Evolutionary conservation across 2,888 invertebrate species (phyloP).

Genomic region (Tinea semifulvella): DNA sequence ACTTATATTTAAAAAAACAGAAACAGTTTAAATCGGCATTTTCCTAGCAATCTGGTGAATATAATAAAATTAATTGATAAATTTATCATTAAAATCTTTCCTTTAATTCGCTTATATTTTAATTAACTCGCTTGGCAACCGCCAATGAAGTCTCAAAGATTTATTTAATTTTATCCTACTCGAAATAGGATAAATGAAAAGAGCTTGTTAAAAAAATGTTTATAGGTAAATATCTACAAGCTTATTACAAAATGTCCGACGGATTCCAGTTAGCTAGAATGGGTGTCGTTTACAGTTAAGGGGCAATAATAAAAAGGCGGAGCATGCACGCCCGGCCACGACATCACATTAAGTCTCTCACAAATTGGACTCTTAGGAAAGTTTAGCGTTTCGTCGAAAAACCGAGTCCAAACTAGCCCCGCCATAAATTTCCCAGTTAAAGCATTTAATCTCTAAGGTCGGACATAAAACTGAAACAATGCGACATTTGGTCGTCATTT

Average conservation of each 20-base stretch:
- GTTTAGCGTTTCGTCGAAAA: conserved; percentile 57
- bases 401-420: conserved; percentile 44
- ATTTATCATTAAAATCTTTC: too few species aligned
- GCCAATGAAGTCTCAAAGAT: too few species aligned
- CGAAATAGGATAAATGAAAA: too few species aligned
- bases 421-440: conserved; percentile 53
- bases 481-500: conserved; percentile 41
- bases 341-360: conserved; percentile 51
- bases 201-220: too few species aligned
- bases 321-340: conserved; percentile 53
- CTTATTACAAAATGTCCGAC: conserved; percentile 11
- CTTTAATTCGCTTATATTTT: too few species aligned
- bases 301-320: conserved; percentile 64
- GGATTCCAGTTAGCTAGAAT: conserved; percentile 25
- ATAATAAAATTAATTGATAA: too few species aligned
- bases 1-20: too few species aligned
- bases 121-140: too few species aligned
- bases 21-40: too few species aligned
- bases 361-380: conserved; percentile 61
- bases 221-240: too few species aligned
- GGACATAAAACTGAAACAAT: conserved; percentile 59
- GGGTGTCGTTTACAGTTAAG: conserved; percentile 63
- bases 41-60: too few species aligned
- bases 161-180: too few species aligned
- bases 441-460: conserved; percentile 52